Percentiles rank a stretch among this genome's conserved stretches.
Conservation (phyloP, 2,797 vertebrate species). For the Neosilurus hyrtlii region DNA sequence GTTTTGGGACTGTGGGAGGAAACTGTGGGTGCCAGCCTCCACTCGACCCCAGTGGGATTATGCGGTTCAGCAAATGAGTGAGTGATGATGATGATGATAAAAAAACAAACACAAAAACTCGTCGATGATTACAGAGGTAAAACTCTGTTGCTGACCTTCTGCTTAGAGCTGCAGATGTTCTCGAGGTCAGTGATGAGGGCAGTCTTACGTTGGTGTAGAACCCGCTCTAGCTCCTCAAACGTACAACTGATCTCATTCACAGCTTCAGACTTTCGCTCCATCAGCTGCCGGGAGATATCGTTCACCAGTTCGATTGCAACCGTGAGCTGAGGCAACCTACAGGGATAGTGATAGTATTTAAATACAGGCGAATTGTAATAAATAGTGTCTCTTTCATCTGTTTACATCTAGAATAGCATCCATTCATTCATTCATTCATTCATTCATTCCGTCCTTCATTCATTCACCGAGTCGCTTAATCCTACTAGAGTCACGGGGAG, state of each 20-base stretch:
- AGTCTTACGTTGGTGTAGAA: conserved; percentile 83
- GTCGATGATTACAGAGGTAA: neutral
- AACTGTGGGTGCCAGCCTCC: too few relatives aligned
- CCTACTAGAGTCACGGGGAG: too few relatives aligned
- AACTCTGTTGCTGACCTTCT: conserved; percentile 75
- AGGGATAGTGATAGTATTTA: neutral
- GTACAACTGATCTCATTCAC: conserved; percentile 83
- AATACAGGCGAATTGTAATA: neutral
- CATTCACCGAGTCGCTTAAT: too few relatives aligned
- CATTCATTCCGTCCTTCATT: too few relatives aligned
- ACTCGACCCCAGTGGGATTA: too few relatives aligned
- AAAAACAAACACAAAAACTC: neutral
- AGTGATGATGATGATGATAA: too few relatives aligned
- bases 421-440: too few relatives aligned
- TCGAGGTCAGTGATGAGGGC: conserved; percentile 87
- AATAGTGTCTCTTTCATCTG: neutral
- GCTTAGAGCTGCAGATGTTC: conserved; percentile 85
- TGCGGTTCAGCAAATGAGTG: too few relatives aligned
- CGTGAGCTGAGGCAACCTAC: conserved; percentile 86
- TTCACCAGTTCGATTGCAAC: conserved; percentile 86
- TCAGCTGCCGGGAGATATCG: conserved; percentile 88
- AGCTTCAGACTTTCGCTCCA: conserved; percentile 82
- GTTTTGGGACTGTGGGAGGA: too few relatives aligned
- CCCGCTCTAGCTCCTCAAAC: conserved; percentile 88
- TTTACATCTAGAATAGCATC: neutral